Evolutionary conservation across 2,888 invertebrate genomes (phyloP), one percentile per base, ranked within the genome.

Genomic region (Steinernema scapterisci): DNA sequence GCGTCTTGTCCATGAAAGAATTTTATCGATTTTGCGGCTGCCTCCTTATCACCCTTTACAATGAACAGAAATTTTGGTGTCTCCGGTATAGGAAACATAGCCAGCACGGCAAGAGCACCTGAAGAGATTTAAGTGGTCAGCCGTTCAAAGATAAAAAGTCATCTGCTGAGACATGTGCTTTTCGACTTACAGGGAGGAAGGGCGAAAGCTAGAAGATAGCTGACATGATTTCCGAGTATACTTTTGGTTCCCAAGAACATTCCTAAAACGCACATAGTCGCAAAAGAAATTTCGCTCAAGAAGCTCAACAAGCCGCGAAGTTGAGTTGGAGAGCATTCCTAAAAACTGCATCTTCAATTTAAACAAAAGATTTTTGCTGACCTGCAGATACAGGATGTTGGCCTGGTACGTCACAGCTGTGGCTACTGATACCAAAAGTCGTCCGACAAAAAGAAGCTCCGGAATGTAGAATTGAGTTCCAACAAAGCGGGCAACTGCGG

Each of bases 271-370:
- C 79, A 76, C 78, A 82, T 79, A 9, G 76, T 73, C 2, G 84
- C 81, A 63, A 78, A 83, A 19, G 81, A 78, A n/a, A 82, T 83
- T 71, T 84, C 84, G 45, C 78, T 77, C 21, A 81, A 73, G 45
- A 81, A 83, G 1, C 82, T 80, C 23, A 82, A 76, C n/a, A 79
- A 75, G 7, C 84, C 84, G 11, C 84, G 78, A 7, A 82, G 75
- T 25, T 77, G 54, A 5, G 84, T 84, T 7, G 84, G 84, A 0
- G 83, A 79, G 72, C 81, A 82, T 80, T 84, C 84, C 81, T 84
- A 76, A 25, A 79, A 38, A n/a, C n/a, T n/a, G 21, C 16, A 21
- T 23, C 16, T n/a, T 5, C 16, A 54, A 16, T 0, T 31, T n/a
- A n/a, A 6, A 45, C 19, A 52, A 51, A 23, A 44, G 21, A 52